Base-by-base conservation (phyloP, 1,140 invertebrate genomes). In the Phocides pigmalion region DNA sequence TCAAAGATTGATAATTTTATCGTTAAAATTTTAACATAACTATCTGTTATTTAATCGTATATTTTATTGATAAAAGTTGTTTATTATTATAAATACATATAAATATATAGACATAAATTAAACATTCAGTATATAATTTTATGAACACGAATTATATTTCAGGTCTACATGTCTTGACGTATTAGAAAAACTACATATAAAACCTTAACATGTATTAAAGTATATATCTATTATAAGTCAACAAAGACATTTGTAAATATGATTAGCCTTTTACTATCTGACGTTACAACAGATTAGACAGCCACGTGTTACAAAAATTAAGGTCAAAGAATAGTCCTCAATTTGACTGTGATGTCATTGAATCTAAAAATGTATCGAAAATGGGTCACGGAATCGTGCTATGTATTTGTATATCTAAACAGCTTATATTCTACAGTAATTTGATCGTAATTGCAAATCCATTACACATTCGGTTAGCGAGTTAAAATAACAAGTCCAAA, bases 271-370 rank as follows among this genome's bases (percentile, higher is more conserved):
- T 46, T 46, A 11, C 8, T 17, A 11, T 15, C 11, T 47, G 37
- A 28, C 42, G 16, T 11, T 53, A n/a, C 19, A 39, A 62, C 19
- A 50, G 19, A 44, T 35, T 41, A 25, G n/a, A 11, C 19, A 50
- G 25, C 20, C 28, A 28, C 19, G n/a, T 14, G 32, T 37, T 37
- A 39, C 17, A 49, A 61, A 35, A 25, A 61, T 46, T 53, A 53
- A 37, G 49, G 49, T 53, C 49, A 53, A 32, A 53, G n/a, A n/a
- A n/a, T 37, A 35, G 15, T 53, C 3, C 4, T 12, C 50, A 54
- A 35, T 39, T 54, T 20, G 50, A 14, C n/a, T 8, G 25, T 20
- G 37, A 25, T 14, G 22, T 15, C 46, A 25, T 3, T 0, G 4
- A 15, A 14, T 49, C 22, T 49, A 28, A 49, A 49, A 28, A 12